Base-by-base conservation (phyloP, 2,888 invertebrate species). In the Lasioglossum figueresi region DNA sequence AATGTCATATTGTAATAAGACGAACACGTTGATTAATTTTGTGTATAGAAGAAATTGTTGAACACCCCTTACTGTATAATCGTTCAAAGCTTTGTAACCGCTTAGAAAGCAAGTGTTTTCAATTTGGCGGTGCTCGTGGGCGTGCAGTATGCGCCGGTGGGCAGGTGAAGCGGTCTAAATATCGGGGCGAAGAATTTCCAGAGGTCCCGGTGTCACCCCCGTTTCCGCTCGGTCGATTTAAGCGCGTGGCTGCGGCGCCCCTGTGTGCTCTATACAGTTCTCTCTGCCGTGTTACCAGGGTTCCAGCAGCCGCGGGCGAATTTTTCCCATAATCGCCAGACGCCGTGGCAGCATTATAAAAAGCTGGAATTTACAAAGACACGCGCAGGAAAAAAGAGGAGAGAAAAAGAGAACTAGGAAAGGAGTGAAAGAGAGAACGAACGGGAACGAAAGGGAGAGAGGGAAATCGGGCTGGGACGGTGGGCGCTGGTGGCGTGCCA, bases 311-410 rank as follows among this genome's bases (percentile, higher is more conserved):
- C 70, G n/a, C 71, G n/a, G 40, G 31, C 72, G 52, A 81, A 66
- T 74, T 81, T 74, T 71, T 34, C 45, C 52, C 48, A 27, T 72
- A 68, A 68, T 71, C 77, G 73, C 72, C 73, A 79, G 86, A 79
- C 76, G 59, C 48, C 27, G 70, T 16, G 66, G 68, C 27, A 63
- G 68, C 34, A 34, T 79, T 71, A 79, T 83, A 81, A 87, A 87
- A 87, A 85, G 34, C 34, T 14, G 63, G 79, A 71, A 88, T 88
- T 88, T 85, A 84, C 73, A 76, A 82, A 85, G 80, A 77, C 76
- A 63, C 74, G 40, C 2, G 40, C 23, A 0, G 23, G 68, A 31
- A 63, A 63, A 59, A 63, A 31, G 16, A 2, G 6, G 4, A 16
- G 16, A 2, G 31, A 63, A 34, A 34, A 8, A 34, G 16, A n/a